Conservation (phyloP, 1,140 invertebrate genomes). For the Limonius californicus region DNA sequence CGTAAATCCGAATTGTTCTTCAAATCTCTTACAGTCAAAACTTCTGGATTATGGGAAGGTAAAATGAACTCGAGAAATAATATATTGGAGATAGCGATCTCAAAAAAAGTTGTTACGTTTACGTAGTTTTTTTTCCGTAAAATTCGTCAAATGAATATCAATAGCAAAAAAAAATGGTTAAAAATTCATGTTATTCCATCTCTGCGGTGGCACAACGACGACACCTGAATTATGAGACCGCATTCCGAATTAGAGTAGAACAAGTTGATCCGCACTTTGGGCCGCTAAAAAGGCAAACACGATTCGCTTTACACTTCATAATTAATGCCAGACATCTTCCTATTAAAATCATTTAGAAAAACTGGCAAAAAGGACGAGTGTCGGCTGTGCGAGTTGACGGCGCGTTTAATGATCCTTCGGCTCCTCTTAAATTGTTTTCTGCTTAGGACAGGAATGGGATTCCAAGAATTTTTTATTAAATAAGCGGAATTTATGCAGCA, state of each 20-base stretch:
- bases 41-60: no score
- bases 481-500: not conserved
- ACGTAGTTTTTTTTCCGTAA: no score
- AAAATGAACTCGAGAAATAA: no score
- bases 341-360: not conserved
- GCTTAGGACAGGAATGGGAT: not conserved
- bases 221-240: constrained; percentile 3
- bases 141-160: not conserved
- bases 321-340: constrained; percentile 19
- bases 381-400: not conserved
- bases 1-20: no score
- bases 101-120: no score
- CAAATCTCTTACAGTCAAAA: no score
- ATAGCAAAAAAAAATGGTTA: not conserved
- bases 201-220: not conserved
- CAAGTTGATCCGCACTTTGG: constrained; percentile 15
- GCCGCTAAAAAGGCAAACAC: constrained; percentile 12
- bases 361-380: no score
- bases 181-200: no score
- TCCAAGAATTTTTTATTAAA: not conserved
- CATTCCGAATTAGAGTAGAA: constrained; percentile 23
- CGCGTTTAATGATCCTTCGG: constrained; percentile 11
- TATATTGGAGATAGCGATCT: no score
- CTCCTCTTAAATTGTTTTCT: not conserved
- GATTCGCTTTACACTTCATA: constrained; percentile 1